Evolutionary conservation across 2,888 invertebrate genomes (phyloP), one percentile per base, ranked within the genome.

Genomic region (Pristionchus exspectatus): DNA sequence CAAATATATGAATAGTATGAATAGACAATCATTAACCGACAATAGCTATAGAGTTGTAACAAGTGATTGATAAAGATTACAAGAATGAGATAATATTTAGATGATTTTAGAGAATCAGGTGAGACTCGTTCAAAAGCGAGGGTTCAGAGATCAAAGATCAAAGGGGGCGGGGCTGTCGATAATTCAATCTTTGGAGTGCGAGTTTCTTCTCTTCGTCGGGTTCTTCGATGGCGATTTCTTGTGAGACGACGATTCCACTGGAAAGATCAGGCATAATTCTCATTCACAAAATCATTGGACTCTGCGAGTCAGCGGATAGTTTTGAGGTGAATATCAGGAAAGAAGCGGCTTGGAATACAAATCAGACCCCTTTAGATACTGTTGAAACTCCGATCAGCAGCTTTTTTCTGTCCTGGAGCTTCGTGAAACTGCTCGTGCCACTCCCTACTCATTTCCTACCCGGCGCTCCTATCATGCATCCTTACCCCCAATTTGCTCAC

Each of bases 151-250:
- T 81, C 77, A 81, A 50, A 81, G 77, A 81, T 81, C 77, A 81
- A n/a, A 24, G 0, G 77, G n/a, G 50, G 50, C 7, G 38, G 27
- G 30, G 30, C 14, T 12, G 16, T 50, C 50, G 50, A 50, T 81
- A 50, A 50, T 50, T 81, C 77, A 81, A n/a, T 81, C 77, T 18
- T 27, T 81, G n/a, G 77, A 81, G 50, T 81, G 44, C 50, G 77
- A 81, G n/a, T 81, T 81, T n/a, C 50, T 81, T 81, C 77, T 81
- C 77, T 81, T 81, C 72, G 72, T 33, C 72, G 72, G 72, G 38
- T 18, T 74, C 77, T 81, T 81, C 50, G 77, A 74, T 38, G 74
- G 38, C 74, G 74, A 81, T 81, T 81, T 81, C 77, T 81, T 81
- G n/a, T 21, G 77, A n/a, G 77, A 50, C n/a, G 77, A 81, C 21